phyloP scores from a whole-genome alignment of 2,888 invertebrate genomes.

The Disparrhopalites patrizii region DNA sequence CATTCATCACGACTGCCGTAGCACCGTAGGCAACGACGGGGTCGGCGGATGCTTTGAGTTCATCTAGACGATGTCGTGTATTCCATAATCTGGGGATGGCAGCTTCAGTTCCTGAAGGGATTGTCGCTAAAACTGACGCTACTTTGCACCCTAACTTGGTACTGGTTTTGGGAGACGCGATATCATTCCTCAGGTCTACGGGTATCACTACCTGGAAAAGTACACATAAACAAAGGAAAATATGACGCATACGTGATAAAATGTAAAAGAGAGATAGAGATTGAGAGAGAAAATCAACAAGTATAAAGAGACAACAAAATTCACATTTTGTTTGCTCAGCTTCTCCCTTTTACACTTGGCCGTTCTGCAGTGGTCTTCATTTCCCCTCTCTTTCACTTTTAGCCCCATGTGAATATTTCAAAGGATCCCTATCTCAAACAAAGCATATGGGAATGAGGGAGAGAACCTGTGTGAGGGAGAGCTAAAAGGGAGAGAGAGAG shows the following conservation, averaged over 20 bases:
- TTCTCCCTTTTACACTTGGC: too few relatives aligned
- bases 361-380: too few relatives aligned
- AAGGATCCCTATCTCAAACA: too few relatives aligned
- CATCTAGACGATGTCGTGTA: constrained; percentile 55
- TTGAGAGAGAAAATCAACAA: constrained; percentile 3
- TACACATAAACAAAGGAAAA: background rate
- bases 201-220: constrained; percentile 51
- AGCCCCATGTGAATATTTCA: too few relatives aligned
- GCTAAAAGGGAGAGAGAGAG: background rate
- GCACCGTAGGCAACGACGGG: constrained; percentile 55
- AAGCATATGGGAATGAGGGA: too few relatives aligned
- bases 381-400: too few relatives aligned
- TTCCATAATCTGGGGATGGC: constrained; percentile 60
- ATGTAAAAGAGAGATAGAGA: background rate
- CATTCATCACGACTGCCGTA: constrained; percentile 52
- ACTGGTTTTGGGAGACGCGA: constrained; percentile 47
- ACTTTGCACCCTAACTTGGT: constrained; percentile 51
- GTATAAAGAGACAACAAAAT: background rate
- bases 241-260: background rate
- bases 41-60: constrained; percentile 55
- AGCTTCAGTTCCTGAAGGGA: constrained; percentile 59
- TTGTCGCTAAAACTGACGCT: constrained; percentile 51
- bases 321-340: too few relatives aligned
- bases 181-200: constrained; percentile 51
- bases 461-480: background rate